Base-by-base conservation (phyloP, 2,113 vertebrate species). In the Cebus imitator region DNA sequence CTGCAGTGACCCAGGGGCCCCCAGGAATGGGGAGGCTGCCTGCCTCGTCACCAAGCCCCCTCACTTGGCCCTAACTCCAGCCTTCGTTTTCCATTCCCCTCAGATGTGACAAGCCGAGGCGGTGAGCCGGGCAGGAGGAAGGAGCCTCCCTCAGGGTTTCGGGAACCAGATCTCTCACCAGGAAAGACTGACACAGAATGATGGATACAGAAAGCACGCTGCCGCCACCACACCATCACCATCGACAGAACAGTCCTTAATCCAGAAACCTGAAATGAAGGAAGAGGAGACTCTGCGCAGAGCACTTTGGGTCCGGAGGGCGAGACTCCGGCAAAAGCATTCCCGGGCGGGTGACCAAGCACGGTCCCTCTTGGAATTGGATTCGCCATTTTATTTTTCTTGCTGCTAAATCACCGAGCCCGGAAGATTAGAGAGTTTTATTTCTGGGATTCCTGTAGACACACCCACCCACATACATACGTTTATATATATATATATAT, bases 101-200 rank as follows among this genome's bases (percentile, higher is more conserved):
- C 96, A 99, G 99, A 99, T 99, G 99, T 99, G 99, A 99, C 98
- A 99, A 99, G 98, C 99, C 99, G 2, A 99, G 99, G 98, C 99
- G 99, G 99, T 99, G 99, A 99, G 98, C 98, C 97, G 95, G 98
- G 97, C 98, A 98, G 98, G 98, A 98, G 97, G 98, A 98, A 98
- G 98, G 98, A 98, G 98, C 98, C 98, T 97, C 98, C 98, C 95
- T 98, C 98, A 98, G 98, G 98, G 97, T 98, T 98, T 98, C 97
- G 98, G 98, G 98, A 99, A 98, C 98, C 98, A 98, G 98, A 98
- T 97, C 98, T 99, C 98, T 99, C 98, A 61, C 98, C 98, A 98
- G 98, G 98, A 97, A 97, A 98, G 98, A 98, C 94, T 94, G 96
- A 96, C 66, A 79, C 86, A 88, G 96, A 95, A 96, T 0, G 95